Evolutionary conservation across 2,113 vertebrate species (phyloP).

Genomic region (Sterrhoptilus dennistouni): DNA sequence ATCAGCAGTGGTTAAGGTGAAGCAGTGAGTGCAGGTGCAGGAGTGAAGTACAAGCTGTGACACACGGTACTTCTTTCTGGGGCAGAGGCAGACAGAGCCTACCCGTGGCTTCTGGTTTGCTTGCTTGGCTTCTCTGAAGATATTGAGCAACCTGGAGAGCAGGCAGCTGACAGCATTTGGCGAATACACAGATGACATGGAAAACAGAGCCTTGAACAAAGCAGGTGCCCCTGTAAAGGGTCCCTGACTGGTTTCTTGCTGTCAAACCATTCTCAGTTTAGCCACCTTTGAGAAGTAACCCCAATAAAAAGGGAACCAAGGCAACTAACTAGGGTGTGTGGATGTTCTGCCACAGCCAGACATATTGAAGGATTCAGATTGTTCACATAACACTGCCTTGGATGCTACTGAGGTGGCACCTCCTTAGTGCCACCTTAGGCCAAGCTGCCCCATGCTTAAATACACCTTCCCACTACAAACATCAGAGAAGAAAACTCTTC

Average conservation of each 20-base stretch:
- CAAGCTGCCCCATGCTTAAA: not conserved
- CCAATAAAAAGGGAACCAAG: not conserved
- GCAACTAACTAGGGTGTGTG: not conserved
- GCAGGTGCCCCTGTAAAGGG: not conserved
- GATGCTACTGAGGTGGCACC: not conserved
- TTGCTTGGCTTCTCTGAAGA: not conserved
- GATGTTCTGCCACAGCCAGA: not conserved
- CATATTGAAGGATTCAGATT: not conserved
- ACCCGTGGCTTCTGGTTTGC: not conserved
- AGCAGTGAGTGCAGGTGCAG: accelerated
- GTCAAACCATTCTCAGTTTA: not conserved
- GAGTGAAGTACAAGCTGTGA: not conserved
- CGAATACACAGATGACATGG: not conserved
- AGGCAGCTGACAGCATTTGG: not conserved
- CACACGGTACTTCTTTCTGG: accelerated
- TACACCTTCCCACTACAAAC: not conserved
- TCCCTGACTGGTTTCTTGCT: not conserved
- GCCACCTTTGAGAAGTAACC: not conserved
- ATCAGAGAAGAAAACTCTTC: not conserved
- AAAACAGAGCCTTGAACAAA: not conserved
- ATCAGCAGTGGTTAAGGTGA: not conserved
- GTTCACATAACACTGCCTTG: not conserved
- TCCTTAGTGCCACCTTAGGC: not conserved
- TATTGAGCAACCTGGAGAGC: not conserved
- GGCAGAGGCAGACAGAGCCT: not conserved